These are phyloP conservation scores for Drosophila ambigua DNA, from an alignment of 1,140 invertebrate species.

Conservation along the genomic window DNA sequence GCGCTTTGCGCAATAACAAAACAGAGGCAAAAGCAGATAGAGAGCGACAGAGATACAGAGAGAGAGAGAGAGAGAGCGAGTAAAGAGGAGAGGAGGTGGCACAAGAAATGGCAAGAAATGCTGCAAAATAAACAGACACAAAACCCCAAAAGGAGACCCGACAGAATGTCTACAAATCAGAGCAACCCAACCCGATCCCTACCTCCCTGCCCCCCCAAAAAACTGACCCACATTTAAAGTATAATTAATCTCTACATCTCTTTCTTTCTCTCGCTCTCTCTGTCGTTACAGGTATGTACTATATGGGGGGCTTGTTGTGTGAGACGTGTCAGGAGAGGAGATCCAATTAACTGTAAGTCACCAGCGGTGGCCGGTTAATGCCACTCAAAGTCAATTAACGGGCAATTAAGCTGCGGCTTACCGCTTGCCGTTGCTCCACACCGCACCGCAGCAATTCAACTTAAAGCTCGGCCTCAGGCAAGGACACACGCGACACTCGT, in stretches of 20 bases:
- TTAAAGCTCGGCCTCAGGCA: constrained; percentile 1
- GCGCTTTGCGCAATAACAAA: constrained; percentile 69
- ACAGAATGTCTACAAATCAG: constrained; percentile 27
- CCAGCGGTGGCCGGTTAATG: constrained; percentile 31
- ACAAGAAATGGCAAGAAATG: constrained; percentile 44
- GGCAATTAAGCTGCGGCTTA: constrained; percentile 44
- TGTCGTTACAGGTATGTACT: constrained; percentile 48
- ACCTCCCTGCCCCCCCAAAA: background rate
- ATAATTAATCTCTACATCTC: constrained; percentile 20
- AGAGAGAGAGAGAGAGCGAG: background rate
- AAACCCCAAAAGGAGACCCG: constrained; percentile 26
- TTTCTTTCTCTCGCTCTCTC: background rate
- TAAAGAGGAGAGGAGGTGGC: constrained; percentile 13
- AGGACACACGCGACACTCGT: constrained; percentile 26
- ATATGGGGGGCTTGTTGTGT: constrained; percentile 9
- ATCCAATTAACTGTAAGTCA: constrained; percentile 50
- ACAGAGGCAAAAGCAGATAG: constrained; percentile 14
- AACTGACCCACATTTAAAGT: constrained; percentile 35
- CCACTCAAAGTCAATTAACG: constrained; percentile 64
- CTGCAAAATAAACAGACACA: constrained; percentile 64
- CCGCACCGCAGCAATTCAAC: constrained; percentile 15
- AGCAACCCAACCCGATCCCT: background rate
- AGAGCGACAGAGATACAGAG: background rate
- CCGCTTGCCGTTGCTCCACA: constrained; percentile 8
- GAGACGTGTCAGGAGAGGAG: constrained; percentile 1